These are phyloP conservation scores for Urocyon cinereoargenteus DNA, from an alignment of 2,797 vertebrate species.

Conservation along the genomic window DNA sequence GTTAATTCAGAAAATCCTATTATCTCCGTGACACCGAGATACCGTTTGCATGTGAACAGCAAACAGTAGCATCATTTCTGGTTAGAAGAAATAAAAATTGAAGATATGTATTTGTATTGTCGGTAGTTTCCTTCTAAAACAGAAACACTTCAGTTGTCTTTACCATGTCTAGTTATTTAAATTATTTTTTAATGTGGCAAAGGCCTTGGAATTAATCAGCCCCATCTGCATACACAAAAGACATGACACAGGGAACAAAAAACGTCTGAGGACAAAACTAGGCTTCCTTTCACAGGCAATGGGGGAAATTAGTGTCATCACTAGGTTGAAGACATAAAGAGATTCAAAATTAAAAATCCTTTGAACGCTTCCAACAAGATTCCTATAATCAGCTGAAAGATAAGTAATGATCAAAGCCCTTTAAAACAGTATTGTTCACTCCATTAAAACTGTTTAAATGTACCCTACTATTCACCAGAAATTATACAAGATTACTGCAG, in stretches of 20 bases:
- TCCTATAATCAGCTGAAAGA: constrained; percentile 93
- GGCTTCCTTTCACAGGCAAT: constrained; percentile 89
- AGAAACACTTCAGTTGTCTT: constrained; percentile 70
- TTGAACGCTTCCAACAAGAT: constrained; percentile 91
- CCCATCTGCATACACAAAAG: constrained; percentile 91
- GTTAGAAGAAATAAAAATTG: constrained; percentile 57
- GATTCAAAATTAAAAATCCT: constrained; percentile 91
- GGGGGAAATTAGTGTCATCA: constrained; percentile 92
- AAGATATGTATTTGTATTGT: constrained; percentile 56
- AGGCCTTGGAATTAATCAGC: constrained; percentile 88
- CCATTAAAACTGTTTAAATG: constrained; percentile 90
- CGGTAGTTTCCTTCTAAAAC: constrained; percentile 60
- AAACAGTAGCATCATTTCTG: constrained; percentile 23
- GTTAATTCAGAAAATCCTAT: constrained; percentile 30
- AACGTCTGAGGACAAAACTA: constrained; percentile 88
- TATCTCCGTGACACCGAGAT: not conserved
- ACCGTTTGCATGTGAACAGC: not conserved
- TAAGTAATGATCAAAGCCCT: constrained; percentile 95
- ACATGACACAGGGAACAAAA: constrained; percentile 89
- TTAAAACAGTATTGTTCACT: constrained; percentile 91
- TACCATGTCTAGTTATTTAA: constrained; percentile 59
- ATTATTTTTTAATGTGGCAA: constrained; percentile 82
- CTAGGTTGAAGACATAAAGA: constrained; percentile 91
- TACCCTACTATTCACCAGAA: constrained; percentile 93
- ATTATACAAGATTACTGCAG: constrained; percentile 90